Base-by-base conservation (phyloP, 2,888 invertebrate species). In the Neocrepidodera transversa region DNA sequence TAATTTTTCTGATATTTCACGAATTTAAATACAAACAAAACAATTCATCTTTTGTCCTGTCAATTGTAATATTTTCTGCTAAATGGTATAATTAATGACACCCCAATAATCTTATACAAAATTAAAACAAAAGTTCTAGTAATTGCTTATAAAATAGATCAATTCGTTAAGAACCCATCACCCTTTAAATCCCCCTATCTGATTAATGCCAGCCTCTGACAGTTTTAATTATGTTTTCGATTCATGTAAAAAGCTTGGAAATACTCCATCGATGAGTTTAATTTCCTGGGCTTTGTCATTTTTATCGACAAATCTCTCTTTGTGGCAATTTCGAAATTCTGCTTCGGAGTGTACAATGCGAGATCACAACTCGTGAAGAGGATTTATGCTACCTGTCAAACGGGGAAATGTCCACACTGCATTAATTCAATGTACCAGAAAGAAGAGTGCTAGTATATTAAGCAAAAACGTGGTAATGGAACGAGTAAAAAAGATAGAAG, bases 281-380 rank as follows among this genome's bases (percentile, higher is more conserved):
- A 38, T 38, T 38, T 38, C 38, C 38, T 14, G 38, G 10, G 16
- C 2, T 6, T 38, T 38, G 14, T 14, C 17, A 38, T 38, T 38
- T 38, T 38, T 38, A 38, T 38, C 38, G 10, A 17, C 38, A 38
- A 16, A 38, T 38, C 38, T 38, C 38, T 38, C 38, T n/a, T n/a
- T 38, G 38, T 17, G 5, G 17, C 38, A 16, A 38, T 38, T 38
- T 38, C 17, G 8, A 38, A 38, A 17, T 38, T 38, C 38, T 38
- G 10, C 16, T 2, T 16, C 16, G 4, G 38, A 38, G 2, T 17
- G 17, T 38, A 38, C 38, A 38, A 16, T 16, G 10, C 35, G 2
- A 36, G 35, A 36, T 36, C 35, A 36, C 14, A 36, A 36, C 35
- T 14, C n/a, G 30, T 30, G 8, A 30, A 30, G 35, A 14, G 35